Percentiles rank a stretch among this genome's conserved stretches.
phyloP scores from a whole-genome alignment of 2,888 invertebrate species.

The Microchrysa polita region DNA sequence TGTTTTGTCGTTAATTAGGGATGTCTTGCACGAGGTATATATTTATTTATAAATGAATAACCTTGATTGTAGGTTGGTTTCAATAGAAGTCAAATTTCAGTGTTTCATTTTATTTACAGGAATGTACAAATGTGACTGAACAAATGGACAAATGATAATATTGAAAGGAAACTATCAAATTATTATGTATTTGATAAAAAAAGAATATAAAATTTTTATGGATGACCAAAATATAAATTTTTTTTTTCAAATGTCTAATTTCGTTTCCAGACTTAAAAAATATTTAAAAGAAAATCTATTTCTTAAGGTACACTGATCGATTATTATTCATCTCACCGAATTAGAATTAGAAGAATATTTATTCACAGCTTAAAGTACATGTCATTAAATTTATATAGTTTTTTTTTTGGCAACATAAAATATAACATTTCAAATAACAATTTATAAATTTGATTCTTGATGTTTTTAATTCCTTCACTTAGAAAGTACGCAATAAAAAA shows the following conservation, averaged over 20 bases:
- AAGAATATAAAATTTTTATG: not conserved
- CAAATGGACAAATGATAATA: not conserved
- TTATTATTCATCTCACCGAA: no score
- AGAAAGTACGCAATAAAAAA: conserved; percentile 32
- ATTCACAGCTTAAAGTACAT: not conserved
- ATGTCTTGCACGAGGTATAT: conserved; percentile 16
- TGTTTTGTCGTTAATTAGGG: not conserved
- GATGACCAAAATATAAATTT: not conserved
- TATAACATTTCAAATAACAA: conserved; percentile 37
- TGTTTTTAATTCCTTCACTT: not conserved
- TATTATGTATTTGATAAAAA: not conserved
- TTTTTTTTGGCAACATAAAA: conserved; percentile 36
- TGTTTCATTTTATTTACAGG: conserved; percentile 40
- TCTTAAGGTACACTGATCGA: no score
- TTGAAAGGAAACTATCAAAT: not conserved
- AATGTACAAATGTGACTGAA: conserved; percentile 39
- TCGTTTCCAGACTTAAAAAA: not conserved
- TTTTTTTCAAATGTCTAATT: not conserved
- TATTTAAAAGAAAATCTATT: no score
- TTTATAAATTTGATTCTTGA: conserved; percentile 21
- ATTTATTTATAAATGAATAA: conserved; percentile 21
- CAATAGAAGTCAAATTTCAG: not conserved
- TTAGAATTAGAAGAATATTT: no score
- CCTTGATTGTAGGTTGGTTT: not conserved
- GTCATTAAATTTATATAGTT: conserved; percentile 17